These are phyloP conservation scores for Sorex fumeus DNA, from an alignment of 2,113 vertebrate genomes.

Conservation along the genomic window DNA sequence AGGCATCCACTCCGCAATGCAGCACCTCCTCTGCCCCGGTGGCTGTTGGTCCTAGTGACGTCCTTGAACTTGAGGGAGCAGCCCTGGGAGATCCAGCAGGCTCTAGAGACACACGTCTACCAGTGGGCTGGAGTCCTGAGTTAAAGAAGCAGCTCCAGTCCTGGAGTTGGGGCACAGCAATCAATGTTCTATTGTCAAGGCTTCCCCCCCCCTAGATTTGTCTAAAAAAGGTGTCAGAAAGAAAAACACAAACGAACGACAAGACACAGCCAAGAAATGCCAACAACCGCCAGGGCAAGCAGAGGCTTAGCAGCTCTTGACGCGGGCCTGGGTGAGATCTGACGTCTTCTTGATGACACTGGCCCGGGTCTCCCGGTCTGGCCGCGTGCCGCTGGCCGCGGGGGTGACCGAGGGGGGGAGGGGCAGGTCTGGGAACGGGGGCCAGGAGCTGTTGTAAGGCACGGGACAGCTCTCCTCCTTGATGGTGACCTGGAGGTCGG, in stretches of 20 bases:
- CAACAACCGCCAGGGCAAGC: slow-evolving; percentile 72
- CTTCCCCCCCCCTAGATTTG: slow-evolving; percentile 86
- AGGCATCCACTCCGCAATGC: slow-evolving; percentile 88
- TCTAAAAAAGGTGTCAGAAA: slow-evolving; percentile 86
- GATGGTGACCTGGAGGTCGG: slow-evolving; percentile 94
- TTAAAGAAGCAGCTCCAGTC: slow-evolving; percentile 87
- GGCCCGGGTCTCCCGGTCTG: slow-evolving; percentile 93
- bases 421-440: slow-evolving; percentile 88
- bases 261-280: slow-evolving; percentile 82
- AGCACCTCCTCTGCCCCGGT: slow-evolving; percentile 86
- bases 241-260: slow-evolving; percentile 86
- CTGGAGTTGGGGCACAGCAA: slow-evolving; percentile 86
- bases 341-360: slow-evolving; percentile 99
- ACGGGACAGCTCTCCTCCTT: slow-evolving; percentile 91
- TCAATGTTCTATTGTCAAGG: slow-evolving; percentile 86
- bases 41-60: slow-evolving; percentile 88
- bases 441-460: slow-evolving; percentile 94
- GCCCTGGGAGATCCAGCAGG: slow-evolving; percentile 85
- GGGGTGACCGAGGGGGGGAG: slow-evolving; percentile 83
- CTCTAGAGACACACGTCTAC: slow-evolving; percentile 82
- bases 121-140: slow-evolving; percentile 90
- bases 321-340: slow-evolving; percentile 93
- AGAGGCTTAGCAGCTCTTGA: slow-evolving; percentile 92
- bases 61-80: slow-evolving; percentile 86
- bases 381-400: slow-evolving; percentile 87